Evolutionary conservation across 2,797 vertebrate species (phyloP).

Genomic region (Muscicapa comitata): DNA sequence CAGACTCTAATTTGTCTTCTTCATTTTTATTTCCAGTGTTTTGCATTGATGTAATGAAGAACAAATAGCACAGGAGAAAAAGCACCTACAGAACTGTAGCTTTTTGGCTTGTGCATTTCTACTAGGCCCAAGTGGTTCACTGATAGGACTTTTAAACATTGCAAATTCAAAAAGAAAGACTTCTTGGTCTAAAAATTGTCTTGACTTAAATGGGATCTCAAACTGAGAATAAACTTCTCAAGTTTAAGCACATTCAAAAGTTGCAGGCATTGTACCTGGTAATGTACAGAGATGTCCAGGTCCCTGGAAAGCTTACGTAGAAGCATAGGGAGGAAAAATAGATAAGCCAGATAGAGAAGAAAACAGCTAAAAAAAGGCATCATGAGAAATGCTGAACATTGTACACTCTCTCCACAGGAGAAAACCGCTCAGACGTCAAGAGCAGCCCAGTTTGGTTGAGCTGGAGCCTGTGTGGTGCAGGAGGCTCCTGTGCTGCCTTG

Average conservation of each 20-base stretch:
- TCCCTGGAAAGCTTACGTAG: background rate
- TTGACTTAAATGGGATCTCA: background rate
- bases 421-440: accelerated
- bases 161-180: background rate
- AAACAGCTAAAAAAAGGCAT: background rate
- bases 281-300: background rate
- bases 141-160: background rate
- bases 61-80: background rate
- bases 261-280: background rate
- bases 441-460: background rate
- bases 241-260: background rate
- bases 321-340: background rate
- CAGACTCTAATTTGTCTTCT: constrained; percentile 17
- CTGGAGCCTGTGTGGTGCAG: background rate
- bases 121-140: background rate
- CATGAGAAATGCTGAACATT: background rate
- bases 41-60: background rate
- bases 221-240: background rate
- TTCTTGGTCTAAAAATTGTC: background rate
- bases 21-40: background rate
- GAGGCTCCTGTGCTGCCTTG: background rate
- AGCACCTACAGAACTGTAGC: background rate
- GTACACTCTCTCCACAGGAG: background rate
- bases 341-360: background rate
- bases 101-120: background rate